Conservation (phyloP, 2,797 vertebrate species). For the Tympanoctomys barrerae region DNA sequence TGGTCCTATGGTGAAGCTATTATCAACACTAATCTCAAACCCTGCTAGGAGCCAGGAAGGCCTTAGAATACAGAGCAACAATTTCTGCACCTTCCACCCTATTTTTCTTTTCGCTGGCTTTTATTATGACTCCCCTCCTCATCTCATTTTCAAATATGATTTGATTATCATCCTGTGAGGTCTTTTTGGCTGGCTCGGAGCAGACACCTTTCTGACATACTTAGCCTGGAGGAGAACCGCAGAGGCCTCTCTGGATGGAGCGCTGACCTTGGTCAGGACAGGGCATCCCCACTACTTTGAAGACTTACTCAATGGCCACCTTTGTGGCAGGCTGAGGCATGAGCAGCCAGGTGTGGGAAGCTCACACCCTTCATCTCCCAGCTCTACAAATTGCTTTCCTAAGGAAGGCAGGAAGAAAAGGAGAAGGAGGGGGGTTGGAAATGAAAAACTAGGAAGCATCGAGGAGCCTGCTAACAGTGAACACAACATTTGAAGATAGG, state of each 20-base stretch:
- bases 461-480: background rate
- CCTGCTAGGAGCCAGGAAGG: slow-evolving; percentile 77
- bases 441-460: background rate
- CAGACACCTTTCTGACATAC: slow-evolving; percentile 8
- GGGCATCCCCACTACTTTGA: background rate
- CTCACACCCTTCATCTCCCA: background rate
- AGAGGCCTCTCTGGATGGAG: background rate
- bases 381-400: slow-evolving; percentile 47
- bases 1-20: slow-evolving; percentile 83
- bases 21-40: slow-evolving; percentile 83
- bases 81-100: slow-evolving; percentile 70
- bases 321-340: background rate
- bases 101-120: slow-evolving; percentile 71
- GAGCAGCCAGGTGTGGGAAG: background rate
- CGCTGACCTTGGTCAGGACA: background rate
- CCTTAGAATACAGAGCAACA: slow-evolving; percentile 75
- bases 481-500: background rate
- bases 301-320: background rate
- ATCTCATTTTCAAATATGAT: slow-evolving; percentile 79
- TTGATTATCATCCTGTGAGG: slow-evolving; percentile 72
- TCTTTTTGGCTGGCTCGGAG: slow-evolving; percentile 38
- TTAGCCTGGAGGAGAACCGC: background rate
- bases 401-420: background rate
- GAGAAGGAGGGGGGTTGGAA: background rate
- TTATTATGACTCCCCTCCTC: slow-evolving; percentile 67